A percentile compares a stretch with the other conserved stretches of the same genome.
These are phyloP conservation scores for Percina caprodes DNA, from an alignment of 2,113 vertebrate species.

Conservation along the genomic window DNA sequence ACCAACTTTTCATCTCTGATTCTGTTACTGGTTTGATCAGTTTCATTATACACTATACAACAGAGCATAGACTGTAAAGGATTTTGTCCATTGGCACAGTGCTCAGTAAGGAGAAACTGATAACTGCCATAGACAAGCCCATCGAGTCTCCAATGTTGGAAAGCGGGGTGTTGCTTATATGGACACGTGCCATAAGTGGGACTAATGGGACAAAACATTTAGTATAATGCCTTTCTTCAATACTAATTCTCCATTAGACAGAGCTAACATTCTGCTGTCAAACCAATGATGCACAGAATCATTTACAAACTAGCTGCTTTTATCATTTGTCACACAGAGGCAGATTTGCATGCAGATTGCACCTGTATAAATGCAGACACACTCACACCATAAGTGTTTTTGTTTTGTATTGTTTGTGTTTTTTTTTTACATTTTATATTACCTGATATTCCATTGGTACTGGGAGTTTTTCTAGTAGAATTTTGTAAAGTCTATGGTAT, in stretches of 20 bases:
- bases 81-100: no score
- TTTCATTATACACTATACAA: slow-evolving; percentile 38
- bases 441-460: slow-evolving; percentile 76
- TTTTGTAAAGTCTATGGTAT: slow-evolving; percentile 83
- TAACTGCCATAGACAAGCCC: no score
- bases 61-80: background rate
- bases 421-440: slow-evolving; percentile 75
- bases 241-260: slow-evolving; percentile 17
- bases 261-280: slow-evolving; percentile 24
- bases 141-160: no score
- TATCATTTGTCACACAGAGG: slow-evolving; percentile 61
- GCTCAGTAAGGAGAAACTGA: no score
- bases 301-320: slow-evolving; percentile 63
- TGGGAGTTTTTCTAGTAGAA: slow-evolving; percentile 82
- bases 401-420: slow-evolving; percentile 46
- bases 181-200: background rate
- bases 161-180: no score
- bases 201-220: background rate
- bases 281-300: background rate
- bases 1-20: slow-evolving; percentile 2
- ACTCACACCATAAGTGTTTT: slow-evolving; percentile 55
- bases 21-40: slow-evolving; percentile 2
- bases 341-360: slow-evolving; percentile 78
- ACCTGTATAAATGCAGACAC: slow-evolving; percentile 73
- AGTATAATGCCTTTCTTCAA: background rate